These are phyloP conservation scores for Telmatherina bonti DNA, from an alignment of 2,797 vertebrate species.

Conservation along the genomic window DNA sequence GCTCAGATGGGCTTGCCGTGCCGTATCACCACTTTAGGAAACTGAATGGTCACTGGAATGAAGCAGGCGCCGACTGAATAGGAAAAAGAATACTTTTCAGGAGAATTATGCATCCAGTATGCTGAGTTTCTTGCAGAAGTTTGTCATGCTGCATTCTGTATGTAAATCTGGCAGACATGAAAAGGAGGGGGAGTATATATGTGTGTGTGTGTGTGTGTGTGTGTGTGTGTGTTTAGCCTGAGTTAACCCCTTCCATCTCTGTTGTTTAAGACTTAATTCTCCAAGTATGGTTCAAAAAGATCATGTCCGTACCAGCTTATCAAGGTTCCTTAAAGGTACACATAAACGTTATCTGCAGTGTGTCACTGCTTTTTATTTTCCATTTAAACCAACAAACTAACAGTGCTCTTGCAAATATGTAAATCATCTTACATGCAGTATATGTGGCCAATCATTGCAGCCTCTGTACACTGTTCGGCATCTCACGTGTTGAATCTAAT, in stretches of 20 bases:
- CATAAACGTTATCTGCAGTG: neutral
- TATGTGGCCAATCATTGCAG: conserved; percentile 53
- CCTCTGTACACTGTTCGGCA: conserved; percentile 54
- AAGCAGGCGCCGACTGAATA: conserved; percentile 44
- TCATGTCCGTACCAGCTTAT: conserved; percentile 64
- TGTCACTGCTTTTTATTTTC: conserved; percentile 2
- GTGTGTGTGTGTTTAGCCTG: conserved; percentile 3
- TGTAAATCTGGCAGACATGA: conserved; percentile 42
- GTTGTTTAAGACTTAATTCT: conserved; percentile 57
- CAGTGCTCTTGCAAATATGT: conserved; percentile 31
- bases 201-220: too few species aligned
- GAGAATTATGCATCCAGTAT: conserved; percentile 58
- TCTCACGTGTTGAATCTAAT: conserved; percentile 75
- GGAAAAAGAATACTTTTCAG: conserved; percentile 69
- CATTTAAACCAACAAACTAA: conserved; percentile 16
- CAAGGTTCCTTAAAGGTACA: conserved; percentile 25
- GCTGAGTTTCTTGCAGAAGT: conserved; percentile 67
- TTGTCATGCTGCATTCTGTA: conserved; percentile 63
- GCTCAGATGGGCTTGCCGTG: conserved; percentile 50
- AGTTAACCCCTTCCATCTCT: conserved; percentile 60
- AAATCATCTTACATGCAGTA: conserved; percentile 51
- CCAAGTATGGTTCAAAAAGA: conserved; percentile 66
- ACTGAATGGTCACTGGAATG: conserved; percentile 52
- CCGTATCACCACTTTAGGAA: conserved; percentile 42
- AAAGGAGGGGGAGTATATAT: conserved; percentile 15